A percentile compares a stretch with the other conserved stretches of the same genome.
Evolutionary conservation across 2,888 invertebrate species (phyloP).

Genomic region (Heliconius hortense): DNA sequence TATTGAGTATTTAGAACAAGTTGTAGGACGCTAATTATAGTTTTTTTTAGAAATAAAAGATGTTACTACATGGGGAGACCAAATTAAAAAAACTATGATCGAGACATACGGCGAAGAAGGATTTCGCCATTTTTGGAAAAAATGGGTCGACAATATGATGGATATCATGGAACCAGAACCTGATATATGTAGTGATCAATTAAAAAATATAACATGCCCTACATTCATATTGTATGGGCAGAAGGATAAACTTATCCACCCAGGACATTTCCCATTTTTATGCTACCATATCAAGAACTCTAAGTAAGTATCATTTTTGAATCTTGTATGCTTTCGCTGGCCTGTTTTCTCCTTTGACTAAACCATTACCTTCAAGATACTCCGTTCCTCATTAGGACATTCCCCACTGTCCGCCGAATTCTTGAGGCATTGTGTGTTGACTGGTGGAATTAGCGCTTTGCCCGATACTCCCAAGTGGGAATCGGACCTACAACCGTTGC

Average conservation of each 20-base stretch:
- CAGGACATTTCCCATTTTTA: conserved; percentile 15
- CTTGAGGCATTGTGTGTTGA: no score
- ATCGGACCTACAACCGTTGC: no score
- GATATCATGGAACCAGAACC: conserved; percentile 56
- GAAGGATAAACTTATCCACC: conserved; percentile 25
- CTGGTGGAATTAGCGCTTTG: no score
- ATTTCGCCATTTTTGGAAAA: conserved; percentile 83
- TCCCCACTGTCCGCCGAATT: no score
- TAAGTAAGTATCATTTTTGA: conserved; percentile 25
- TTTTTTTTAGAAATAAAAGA: conserved; percentile 78
- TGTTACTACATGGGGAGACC: conserved; percentile 86
- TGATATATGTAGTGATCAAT: conserved; percentile 83
- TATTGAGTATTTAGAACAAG: no score
- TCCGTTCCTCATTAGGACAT: no score
- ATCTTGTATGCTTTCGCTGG: no score
- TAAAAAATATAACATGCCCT: conserved; percentile 81
- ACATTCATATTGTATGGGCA: conserved; percentile 32
- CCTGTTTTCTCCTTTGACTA: no score
- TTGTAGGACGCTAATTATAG: no score
- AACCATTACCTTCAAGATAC: no score
- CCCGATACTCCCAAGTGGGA: no score
- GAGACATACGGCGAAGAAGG: conserved; percentile 86
- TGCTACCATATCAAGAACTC: conserved; percentile 28
- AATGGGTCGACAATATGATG: conserved; percentile 84
- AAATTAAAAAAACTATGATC: conserved; percentile 85